Percentiles rank a stretch among this genome's conserved stretches.
Conservation (phyloP, 2,888 invertebrate species). For the Dynastes maya region DNA sequence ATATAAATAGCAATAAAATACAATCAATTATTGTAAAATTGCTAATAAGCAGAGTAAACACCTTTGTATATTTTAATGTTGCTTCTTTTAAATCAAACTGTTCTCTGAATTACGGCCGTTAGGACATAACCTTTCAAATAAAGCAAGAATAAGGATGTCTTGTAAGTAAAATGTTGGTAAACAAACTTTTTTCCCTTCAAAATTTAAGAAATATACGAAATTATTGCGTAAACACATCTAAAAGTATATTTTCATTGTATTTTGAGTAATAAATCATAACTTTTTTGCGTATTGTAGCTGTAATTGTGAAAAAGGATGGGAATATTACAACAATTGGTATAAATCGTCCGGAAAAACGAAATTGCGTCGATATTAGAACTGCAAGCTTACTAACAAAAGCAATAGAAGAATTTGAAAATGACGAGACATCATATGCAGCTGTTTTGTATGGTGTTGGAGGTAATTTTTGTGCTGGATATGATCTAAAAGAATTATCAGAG, state of each 20-base stretch:
- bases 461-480: constrained; percentile 94
- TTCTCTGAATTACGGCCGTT: too few species aligned
- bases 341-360: constrained; percentile 87
- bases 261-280: background rate
- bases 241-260: constrained; percentile 22
- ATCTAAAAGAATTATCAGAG: constrained; percentile 82
- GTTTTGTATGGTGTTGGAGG: constrained; percentile 94
- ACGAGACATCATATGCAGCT: constrained; percentile 79
- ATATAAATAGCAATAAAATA: too few species aligned
- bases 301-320: constrained; percentile 76
- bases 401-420: constrained; percentile 85
- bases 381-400: constrained; percentile 80
- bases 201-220: constrained; percentile 13
- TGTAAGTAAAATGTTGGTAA: constrained; percentile 30
- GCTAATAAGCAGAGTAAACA: too few species aligned
- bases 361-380: constrained; percentile 84
- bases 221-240: constrained; percentile 24
- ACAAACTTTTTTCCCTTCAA: background rate
- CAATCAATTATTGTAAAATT: too few species aligned
- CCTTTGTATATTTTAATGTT: too few species aligned
- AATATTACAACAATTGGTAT: constrained; percentile 87
- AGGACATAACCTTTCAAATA: background rate
- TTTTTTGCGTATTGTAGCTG: constrained; percentile 48
- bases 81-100: too few species aligned
- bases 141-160: background rate